Percentiles rank a stretch among this genome's conserved stretches.
Evolutionary conservation across 2,797 vertebrate species (phyloP).

Genomic region (Ceryle rudis): DNA sequence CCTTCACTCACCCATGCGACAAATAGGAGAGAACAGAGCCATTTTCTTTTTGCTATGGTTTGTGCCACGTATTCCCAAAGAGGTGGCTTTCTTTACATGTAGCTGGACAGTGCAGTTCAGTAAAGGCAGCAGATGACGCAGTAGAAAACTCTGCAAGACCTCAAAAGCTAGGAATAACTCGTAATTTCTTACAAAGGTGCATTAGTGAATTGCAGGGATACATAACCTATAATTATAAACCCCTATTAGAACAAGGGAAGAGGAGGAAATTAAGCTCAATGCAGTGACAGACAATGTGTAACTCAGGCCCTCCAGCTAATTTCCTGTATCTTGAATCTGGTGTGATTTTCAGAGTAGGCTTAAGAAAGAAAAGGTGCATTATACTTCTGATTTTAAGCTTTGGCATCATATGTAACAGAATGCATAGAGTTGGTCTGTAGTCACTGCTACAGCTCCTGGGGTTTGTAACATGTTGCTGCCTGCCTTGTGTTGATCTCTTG

Average conservation of each 20-base stretch:
- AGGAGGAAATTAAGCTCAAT: not conserved
- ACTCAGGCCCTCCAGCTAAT: not conserved
- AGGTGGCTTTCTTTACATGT: not conserved
- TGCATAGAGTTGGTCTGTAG: accelerated
- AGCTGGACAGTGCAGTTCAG: not conserved
- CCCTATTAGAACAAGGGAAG: not conserved
- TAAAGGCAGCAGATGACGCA: not conserved
- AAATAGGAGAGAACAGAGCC: not conserved
- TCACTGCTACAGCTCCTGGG: not conserved
- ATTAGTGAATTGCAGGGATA: not conserved
- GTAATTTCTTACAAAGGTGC: not conserved
- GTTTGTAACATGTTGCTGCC: not conserved
- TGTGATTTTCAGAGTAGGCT: not conserved
- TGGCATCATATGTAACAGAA: not conserved
- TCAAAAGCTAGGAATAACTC: not conserved
- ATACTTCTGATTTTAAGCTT: not conserved
- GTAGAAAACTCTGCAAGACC: not conserved
- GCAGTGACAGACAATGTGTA: not conserved
- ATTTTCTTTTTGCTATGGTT: not conserved
- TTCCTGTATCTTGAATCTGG: not conserved
- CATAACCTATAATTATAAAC: not conserved
- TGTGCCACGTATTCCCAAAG: not conserved
- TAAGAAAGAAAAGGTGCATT: not conserved
- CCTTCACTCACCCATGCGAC: not conserved
- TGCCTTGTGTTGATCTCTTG: not conserved